Evolutionary conservation across 2,113 vertebrate species (phyloP).

Genomic region (Scartelaos histophorus): DNA sequence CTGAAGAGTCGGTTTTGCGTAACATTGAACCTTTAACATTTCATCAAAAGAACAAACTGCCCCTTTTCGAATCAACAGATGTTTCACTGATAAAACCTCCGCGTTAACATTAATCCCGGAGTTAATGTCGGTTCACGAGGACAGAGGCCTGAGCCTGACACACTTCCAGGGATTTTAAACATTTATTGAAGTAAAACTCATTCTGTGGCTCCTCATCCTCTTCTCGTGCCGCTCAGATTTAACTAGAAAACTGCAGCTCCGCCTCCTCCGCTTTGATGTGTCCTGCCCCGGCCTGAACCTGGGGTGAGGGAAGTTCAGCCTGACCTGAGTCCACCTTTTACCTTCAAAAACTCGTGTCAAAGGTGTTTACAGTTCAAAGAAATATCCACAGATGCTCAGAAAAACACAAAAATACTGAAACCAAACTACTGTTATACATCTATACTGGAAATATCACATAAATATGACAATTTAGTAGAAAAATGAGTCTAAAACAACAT

Average conservation of each 20-base stretch:
- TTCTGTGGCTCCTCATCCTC: conserved; percentile 23
- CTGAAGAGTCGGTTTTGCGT: no score
- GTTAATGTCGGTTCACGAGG: conserved; percentile 44
- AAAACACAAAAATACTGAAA: no score
- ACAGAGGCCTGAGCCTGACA: conserved; percentile 52
- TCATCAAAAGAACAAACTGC: neutral
- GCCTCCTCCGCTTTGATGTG: conserved; percentile 50
- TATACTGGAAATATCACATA: no score
- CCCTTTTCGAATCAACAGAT: neutral
- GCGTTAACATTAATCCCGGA: conserved; percentile 55
- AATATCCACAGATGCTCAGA: neutral
- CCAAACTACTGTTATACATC: no score
- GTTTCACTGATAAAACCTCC: conserved; percentile 13
- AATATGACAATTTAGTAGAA: no score
- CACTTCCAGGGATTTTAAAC: conserved; percentile 52
- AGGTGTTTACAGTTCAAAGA: conserved; percentile 24
- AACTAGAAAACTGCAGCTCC: conserved; percentile 33
- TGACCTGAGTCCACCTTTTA: conserved; percentile 18
- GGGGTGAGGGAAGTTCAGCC: conserved; percentile 26
- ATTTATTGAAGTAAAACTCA: conserved; percentile 36
- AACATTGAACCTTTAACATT: neutral
- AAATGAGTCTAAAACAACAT: no score
- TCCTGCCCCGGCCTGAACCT: conserved; percentile 10
- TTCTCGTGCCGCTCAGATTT: conserved; percentile 12
- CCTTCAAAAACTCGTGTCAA: conserved; percentile 21